phyloP scores from a whole-genome alignment of 2,113 vertebrate species.

The Falco punctatus region DNA sequence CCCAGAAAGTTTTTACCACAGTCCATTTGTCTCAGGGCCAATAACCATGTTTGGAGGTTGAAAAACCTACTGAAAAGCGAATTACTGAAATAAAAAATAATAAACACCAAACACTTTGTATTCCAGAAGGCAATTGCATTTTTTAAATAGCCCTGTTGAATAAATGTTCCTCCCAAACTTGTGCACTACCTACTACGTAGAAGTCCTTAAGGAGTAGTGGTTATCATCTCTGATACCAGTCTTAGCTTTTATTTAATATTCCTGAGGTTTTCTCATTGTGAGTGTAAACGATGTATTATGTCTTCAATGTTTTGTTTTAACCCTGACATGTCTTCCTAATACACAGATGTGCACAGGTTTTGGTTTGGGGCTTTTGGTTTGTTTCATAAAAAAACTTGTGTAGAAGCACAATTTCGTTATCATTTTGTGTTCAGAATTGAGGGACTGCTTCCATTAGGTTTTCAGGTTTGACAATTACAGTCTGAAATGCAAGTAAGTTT shows the following conservation, averaged over 20 bases:
- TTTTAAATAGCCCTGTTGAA: background rate
- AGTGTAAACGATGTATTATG: background rate
- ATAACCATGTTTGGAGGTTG: background rate
- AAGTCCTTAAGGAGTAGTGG: background rate
- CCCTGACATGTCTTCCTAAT: background rate
- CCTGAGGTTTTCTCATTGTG: background rate
- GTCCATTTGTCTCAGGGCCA: background rate
- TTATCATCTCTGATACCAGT: background rate
- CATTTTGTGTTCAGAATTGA: background rate
- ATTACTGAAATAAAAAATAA: background rate
- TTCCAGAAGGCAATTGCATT: background rate
- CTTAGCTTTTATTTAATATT: background rate
- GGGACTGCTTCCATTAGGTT: background rate
- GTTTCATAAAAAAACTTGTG: background rate
- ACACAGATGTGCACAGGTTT: background rate
- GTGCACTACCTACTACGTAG: background rate
- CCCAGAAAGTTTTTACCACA: background rate
- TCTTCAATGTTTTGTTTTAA: background rate
- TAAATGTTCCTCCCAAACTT: background rate
- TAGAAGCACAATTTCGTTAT: background rate
- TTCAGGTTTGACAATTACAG: background rate
- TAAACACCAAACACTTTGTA: background rate
- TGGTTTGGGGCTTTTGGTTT: background rate
- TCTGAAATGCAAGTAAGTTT: background rate
- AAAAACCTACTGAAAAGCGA: background rate